Conservation (phyloP, 2,113 vertebrate genomes). For the Emydocephalus ijimae region DNA sequence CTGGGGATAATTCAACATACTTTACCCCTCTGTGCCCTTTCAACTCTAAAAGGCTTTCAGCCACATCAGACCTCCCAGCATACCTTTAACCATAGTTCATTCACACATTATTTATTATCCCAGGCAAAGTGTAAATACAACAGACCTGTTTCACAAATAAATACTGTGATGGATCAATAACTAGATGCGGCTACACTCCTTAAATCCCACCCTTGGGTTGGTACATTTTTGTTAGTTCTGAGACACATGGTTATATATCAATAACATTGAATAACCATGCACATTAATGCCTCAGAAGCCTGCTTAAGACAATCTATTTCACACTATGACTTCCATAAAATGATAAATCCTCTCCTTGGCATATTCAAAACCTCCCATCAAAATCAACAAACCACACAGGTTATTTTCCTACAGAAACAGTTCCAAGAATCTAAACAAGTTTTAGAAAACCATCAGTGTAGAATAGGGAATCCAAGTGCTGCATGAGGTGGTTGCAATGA, state of each 20-base stretch:
- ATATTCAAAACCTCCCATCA: neutral
- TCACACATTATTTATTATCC: neutral
- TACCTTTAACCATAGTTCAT: neutral
- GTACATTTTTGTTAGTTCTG: neutral
- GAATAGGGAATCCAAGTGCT: neutral
- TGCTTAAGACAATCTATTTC: neutral
- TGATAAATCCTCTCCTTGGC: too few species aligned
- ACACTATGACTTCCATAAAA: neutral
- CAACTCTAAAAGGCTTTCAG: neutral
- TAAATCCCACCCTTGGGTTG: neutral
- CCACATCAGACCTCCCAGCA: neutral
- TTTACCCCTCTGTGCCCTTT: neutral
- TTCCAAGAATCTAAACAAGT: neutral
- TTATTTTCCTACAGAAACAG: neutral
- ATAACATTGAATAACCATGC: neutral
- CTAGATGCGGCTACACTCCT: neutral
- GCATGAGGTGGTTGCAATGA: neutral
- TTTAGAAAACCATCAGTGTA: neutral
- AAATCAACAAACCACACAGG: accelerated
- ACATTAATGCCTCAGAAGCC: neutral
- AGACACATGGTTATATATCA: neutral
- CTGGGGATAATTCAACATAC: neutral
- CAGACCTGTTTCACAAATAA: neutral
- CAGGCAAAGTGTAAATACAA: neutral
- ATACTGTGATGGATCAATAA: neutral